Evolutionary conservation across 2,888 invertebrate species (phyloP).

Genomic region (Dyspetes luteomarginatus): DNA sequence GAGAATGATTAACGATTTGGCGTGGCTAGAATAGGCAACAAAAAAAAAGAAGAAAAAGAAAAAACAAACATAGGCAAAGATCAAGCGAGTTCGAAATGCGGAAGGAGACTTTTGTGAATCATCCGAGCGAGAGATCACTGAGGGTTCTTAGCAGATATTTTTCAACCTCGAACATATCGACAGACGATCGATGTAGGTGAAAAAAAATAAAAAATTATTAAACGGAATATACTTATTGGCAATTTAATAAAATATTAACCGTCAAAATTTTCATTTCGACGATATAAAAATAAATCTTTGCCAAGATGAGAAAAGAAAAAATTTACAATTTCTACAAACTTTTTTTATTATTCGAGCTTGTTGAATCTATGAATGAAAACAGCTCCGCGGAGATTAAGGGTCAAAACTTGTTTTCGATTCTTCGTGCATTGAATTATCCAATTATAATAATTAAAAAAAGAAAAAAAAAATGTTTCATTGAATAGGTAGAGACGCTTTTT

Average conservation of each 20-base stretch:
- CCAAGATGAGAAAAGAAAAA: slow-evolving; percentile 32
- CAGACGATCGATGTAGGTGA: neutral
- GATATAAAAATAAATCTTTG: slow-evolving; percentile 36
- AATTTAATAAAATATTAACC: slow-evolving; percentile 28
- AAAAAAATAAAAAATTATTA: neutral
- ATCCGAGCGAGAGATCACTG: slow-evolving; percentile 37
- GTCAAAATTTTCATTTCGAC: slow-evolving; percentile 34
- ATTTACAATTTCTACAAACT: slow-evolving; percentile 48
- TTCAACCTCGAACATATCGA: neutral
- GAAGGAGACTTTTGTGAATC: slow-evolving; percentile 52
- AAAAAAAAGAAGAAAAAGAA: slow-evolving; percentile 9
- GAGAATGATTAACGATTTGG: slow-evolving; percentile 55
- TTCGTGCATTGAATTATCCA: slow-evolving; percentile 22
- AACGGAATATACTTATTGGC: slow-evolving; percentile 8
- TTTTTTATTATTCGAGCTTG: neutral
- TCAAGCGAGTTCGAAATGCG: slow-evolving; percentile 39
- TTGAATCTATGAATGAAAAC: slow-evolving; percentile 57
- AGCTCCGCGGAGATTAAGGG: neutral
- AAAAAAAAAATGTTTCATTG: neutral
- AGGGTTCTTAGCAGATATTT: slow-evolving; percentile 31
- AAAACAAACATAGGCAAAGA: slow-evolving; percentile 39
- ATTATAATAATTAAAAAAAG: neutral
- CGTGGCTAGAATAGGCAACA: slow-evolving; percentile 40
- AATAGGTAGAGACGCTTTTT: slow-evolving; percentile 10
- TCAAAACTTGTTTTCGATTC: slow-evolving; percentile 4